Base-by-base conservation (phyloP, 2,888 invertebrate genomes). In the Euclidia mi region DNA sequence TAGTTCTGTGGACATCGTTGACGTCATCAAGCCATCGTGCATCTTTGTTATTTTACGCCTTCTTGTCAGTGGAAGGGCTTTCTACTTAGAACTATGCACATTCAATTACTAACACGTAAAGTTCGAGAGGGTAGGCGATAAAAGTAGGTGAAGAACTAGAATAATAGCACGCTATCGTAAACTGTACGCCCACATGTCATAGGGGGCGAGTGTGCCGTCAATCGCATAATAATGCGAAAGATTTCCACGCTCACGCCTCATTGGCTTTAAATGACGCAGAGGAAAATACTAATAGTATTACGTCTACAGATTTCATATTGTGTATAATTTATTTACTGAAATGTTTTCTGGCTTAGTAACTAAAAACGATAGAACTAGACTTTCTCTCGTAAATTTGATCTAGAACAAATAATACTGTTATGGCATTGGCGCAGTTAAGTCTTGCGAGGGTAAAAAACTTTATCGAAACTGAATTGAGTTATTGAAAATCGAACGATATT, bases 21-120 rank as follows among this genome's bases (percentile, higher is more conserved):
- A 34, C 34, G 34, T 34, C 34, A 34, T 15, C 7, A 14, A 7
- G 14, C 14, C 20, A 6, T 14, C 12, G 6, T 6, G 12, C 14
- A 2, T 14, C 6, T 14, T 12, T 12, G 14, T 6, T 34, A 14
- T 1, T 37, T 18, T 18, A 18, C 37, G 18, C 37, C 37, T 37
- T 10, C 15, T 17, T 9, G 18, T 10, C 7, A 20, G 18, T 25
- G 40, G 20, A 40, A 40, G 40, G 40, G 15, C 40, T 40, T 40
- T 40, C 40, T 20, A 18, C n/a, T n/a, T n/a, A n/a, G n/a, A 7
- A 12, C 18, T 37, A 17, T 37, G 2, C 10, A 18, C 7, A 18
- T 4, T 18, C 37, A 2, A 7, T 7, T 18, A 38, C n/a, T n/a
- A 12, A 10, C 4, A 11, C 18, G 38, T 18, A n/a, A 40, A 20